These are phyloP conservation scores for Perccottus glenii DNA, from an alignment of 2,113 vertebrate genomes.

Conservation along the genomic window DNA sequence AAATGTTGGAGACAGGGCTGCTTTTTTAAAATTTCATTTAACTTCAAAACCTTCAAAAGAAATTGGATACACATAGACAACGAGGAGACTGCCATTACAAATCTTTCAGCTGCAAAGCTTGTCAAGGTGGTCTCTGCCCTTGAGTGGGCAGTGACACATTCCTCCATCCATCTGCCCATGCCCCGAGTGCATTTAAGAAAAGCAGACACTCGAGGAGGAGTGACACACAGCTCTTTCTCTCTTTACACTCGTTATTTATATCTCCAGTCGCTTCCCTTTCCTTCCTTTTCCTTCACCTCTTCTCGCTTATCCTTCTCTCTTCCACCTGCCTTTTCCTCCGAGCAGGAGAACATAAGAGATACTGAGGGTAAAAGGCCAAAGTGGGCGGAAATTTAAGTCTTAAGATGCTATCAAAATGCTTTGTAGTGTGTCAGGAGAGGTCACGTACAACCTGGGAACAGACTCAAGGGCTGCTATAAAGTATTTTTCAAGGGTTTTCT, in stretches of 20 bases:
- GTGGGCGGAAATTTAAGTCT: too few species aligned
- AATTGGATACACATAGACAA: background rate
- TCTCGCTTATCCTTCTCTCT: background rate
- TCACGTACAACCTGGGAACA: too few species aligned
- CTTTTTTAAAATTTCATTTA: background rate
- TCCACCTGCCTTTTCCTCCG: constrained; percentile 11
- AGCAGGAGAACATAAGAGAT: too few species aligned
- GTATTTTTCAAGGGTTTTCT: too few species aligned
- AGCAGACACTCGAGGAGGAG: constrained; percentile 32
- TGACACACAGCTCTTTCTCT: constrained; percentile 25
- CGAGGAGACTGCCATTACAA: constrained; percentile 19
- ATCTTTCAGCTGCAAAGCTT: constrained; percentile 31
- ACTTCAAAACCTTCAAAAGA: background rate
- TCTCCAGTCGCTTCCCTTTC: constrained; percentile 4
- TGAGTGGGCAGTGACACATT: constrained; percentile 58
- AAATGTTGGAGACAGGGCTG: background rate
- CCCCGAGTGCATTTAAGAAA: constrained; percentile 41
- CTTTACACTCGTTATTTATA: constrained; percentile 46
- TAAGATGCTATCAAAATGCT: too few species aligned
- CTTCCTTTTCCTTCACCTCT: background rate
- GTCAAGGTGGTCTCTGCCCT: constrained; percentile 68
- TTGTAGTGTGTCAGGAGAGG: too few species aligned
- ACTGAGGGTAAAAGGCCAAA: too few species aligned
- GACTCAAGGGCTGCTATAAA: too few species aligned
- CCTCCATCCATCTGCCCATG: constrained; percentile 38